phyloP scores from a whole-genome alignment of 2,797 vertebrate species.

The Diceros bicornis region DNA sequence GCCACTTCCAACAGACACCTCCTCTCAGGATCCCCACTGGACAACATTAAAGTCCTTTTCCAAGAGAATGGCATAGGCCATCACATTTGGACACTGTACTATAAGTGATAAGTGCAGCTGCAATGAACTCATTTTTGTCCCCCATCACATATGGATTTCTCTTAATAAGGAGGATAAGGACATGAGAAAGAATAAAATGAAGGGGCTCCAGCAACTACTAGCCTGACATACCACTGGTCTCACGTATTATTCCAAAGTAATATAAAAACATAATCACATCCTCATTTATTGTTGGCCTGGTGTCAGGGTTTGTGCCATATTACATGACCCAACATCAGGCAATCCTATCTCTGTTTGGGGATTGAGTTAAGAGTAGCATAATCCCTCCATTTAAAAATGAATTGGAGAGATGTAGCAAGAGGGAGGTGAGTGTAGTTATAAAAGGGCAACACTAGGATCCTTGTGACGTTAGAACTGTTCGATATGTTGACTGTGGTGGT shows the following conservation, averaged over 20 bases:
- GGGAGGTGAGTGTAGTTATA: background rate
- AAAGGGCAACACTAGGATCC: background rate
- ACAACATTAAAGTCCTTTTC: background rate
- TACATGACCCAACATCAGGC: background rate
- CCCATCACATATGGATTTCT: background rate
- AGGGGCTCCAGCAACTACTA: background rate
- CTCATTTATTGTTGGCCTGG: background rate
- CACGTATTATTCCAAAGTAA: slow-evolving; percentile 34
- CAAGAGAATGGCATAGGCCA: background rate
- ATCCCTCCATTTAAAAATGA: slow-evolving; percentile 59
- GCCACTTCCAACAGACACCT: background rate
- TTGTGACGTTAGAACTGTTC: background rate
- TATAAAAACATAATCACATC: background rate
- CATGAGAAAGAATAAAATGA: slow-evolving; percentile 52
- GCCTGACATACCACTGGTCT: background rate
- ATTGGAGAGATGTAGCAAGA: background rate
- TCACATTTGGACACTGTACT: slow-evolving; percentile 8
- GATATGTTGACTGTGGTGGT: background rate
- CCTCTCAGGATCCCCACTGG: background rate
- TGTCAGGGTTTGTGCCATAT: background rate
- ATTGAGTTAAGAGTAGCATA: slow-evolving; percentile 42
- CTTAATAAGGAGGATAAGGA: slow-evolving; percentile 1
- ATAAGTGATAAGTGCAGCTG: background rate
- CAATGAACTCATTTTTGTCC: background rate
- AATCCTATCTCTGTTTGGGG: slow-evolving; percentile 9